A percentile compares a stretch with the other conserved stretches of the same genome.
These are phyloP conservation scores for Psilopogon haemacephalus DNA, from an alignment of 2,113 vertebrate species.

Conservation along the genomic window DNA sequence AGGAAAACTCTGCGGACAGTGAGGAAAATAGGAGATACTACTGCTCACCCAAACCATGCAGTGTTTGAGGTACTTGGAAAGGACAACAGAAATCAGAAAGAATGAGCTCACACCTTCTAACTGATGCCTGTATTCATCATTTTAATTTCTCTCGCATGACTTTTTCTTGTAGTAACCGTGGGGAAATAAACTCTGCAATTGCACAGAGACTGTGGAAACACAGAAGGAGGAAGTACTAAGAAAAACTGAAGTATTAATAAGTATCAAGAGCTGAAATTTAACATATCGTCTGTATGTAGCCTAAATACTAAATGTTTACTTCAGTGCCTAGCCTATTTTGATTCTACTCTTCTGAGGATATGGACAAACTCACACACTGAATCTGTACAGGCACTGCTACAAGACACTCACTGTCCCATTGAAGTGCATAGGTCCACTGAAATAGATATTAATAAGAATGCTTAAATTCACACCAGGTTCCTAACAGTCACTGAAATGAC, in stretches of 20 bases:
- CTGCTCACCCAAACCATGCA: not conserved
- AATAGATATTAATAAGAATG: not conserved
- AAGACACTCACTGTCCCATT: not conserved
- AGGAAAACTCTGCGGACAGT: not conserved
- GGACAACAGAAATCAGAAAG: not conserved
- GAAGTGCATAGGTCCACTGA: not conserved
- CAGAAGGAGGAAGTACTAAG: not conserved
- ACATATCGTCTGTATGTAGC: not conserved
- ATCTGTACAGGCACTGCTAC: not conserved
- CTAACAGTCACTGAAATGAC: not conserved
- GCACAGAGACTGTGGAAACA: not conserved
- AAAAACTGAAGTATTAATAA: not conserved
- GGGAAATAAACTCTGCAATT: not conserved
- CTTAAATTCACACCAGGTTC: not conserved
- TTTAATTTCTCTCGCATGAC: not conserved
- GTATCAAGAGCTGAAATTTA: not conserved
- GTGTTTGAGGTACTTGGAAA: not conserved
- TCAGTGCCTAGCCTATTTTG: not conserved
- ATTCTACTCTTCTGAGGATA: not conserved
- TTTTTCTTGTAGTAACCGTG: not conserved
- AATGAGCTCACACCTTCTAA: not conserved
- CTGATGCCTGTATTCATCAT: not conserved
- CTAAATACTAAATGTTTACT: not conserved
- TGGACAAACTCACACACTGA: not conserved
- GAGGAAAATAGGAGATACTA: not conserved